A percentile compares a stretch with the other conserved stretches of the same genome.
These are phyloP conservation scores for Eupristina koningsbergeri DNA, from an alignment of 1,140 invertebrate genomes.

Conservation along the genomic window DNA sequence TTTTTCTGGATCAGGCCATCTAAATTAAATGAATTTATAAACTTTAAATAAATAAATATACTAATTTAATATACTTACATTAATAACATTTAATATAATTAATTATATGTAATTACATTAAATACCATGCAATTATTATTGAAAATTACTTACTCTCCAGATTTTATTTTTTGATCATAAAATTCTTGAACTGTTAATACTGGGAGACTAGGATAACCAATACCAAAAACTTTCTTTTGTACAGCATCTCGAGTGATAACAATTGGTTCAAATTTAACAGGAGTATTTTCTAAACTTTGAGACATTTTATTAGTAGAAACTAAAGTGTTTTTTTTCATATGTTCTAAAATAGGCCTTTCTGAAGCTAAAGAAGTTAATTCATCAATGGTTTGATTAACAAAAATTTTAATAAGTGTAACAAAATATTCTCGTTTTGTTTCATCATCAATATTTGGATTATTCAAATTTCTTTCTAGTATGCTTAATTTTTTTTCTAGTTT, in stretches of 20 bases:
- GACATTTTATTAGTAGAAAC: background rate
- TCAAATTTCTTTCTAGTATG: slow-evolving; percentile 77
- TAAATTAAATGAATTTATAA: slow-evolving; percentile 48
- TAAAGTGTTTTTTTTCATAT: slow-evolving; percentile 74
- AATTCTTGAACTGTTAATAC: slow-evolving; percentile 95
- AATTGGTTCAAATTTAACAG: slow-evolving; percentile 85
- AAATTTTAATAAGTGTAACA: slow-evolving; percentile 83
- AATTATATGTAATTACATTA: too few species aligned
- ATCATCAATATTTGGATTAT: slow-evolving; percentile 82
- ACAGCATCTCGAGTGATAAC: slow-evolving; percentile 92
- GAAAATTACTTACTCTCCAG: slow-evolving; percentile 79
- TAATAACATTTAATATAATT: too few species aligned
- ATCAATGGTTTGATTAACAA: slow-evolving; percentile 83
- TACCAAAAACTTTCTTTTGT: slow-evolving; percentile 94
- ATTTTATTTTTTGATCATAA: slow-evolving; percentile 89
- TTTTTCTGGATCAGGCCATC: slow-evolving; percentile 67
- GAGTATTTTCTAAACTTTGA: slow-evolving; percentile 60
- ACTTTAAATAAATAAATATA: background rate
- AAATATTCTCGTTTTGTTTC: slow-evolving; percentile 89
- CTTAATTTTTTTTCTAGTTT: slow-evolving; percentile 82
- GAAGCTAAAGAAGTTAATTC: slow-evolving; percentile 83
- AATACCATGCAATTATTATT: background rate
- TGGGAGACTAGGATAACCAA: slow-evolving; percentile 95
- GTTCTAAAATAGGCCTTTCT: slow-evolving; percentile 83
- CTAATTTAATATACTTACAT: too few species aligned